A percentile compares a stretch with the other conserved stretches of the same genome.
Conservation (phyloP, 2,888 invertebrate genomes). For the Papilio demoleus region DNA sequence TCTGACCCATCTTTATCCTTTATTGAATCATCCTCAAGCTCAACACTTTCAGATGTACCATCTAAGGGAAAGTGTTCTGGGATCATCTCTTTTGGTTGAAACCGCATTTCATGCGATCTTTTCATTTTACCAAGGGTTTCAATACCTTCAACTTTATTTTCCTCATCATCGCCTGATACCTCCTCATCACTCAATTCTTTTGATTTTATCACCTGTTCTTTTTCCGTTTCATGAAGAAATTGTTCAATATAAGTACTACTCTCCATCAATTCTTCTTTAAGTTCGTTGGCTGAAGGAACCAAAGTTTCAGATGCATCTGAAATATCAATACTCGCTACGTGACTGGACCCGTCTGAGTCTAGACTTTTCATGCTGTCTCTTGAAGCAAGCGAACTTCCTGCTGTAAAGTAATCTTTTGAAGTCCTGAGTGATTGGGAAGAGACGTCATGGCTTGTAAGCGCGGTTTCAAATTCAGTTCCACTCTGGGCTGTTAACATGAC, state of each 20-base stretch:
- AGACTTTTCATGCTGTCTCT: slow-evolving; percentile 95
- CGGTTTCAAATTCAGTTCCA: slow-evolving; percentile 94
- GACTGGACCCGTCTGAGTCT: slow-evolving; percentile 94
- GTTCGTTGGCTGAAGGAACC: slow-evolving; percentile 94
- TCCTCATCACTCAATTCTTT: slow-evolving; percentile 81
- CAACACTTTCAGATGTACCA: slow-evolving; percentile 71
- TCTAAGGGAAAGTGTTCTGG: slow-evolving; percentile 77
- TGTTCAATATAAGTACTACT: slow-evolving; percentile 84
- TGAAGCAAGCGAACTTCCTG: slow-evolving; percentile 93
- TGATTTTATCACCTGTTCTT: slow-evolving; percentile 60
- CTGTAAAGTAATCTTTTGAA: slow-evolving; percentile 94
- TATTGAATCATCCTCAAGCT: slow-evolving; percentile 71
- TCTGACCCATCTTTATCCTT: slow-evolving; percentile 74
- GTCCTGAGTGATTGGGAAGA: slow-evolving; percentile 88
- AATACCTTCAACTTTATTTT: slow-evolving; percentile 72
- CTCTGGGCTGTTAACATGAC: slow-evolving; percentile 89
- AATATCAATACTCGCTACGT: slow-evolving; percentile 94
- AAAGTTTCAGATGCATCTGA: slow-evolving; percentile 97
- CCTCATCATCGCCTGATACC: slow-evolving; percentile 83
- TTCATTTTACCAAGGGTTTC: slow-evolving; percentile 91
- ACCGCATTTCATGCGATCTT: slow-evolving; percentile 95
- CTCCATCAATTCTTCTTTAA: slow-evolving; percentile 88
- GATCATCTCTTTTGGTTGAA: slow-evolving; percentile 85
- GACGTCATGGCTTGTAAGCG: slow-evolving; percentile 90
- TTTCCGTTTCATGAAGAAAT: slow-evolving; percentile 74